Percentiles rank a stretch among this genome's conserved stretches.
phyloP scores from a whole-genome alignment of 1,140 invertebrate genomes.

The Drosophila bipectinata region DNA sequence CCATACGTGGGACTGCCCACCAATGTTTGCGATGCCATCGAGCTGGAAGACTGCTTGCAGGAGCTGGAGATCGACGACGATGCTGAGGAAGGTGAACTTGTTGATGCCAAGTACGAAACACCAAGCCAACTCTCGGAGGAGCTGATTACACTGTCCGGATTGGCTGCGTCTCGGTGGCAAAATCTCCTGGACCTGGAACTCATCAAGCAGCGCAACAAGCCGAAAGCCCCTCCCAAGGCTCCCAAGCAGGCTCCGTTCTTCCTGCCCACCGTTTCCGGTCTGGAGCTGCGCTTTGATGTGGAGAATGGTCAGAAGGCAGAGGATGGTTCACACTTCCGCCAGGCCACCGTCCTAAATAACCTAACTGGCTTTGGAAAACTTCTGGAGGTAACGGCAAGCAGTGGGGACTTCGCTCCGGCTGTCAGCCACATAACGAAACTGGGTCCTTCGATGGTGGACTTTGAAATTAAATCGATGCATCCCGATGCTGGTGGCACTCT shows the following conservation, averaged over 20 bases:
- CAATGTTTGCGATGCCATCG: constrained; percentile 71
- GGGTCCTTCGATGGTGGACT: constrained; percentile 94
- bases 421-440: constrained; percentile 91
- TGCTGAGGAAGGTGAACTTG: constrained; percentile 84
- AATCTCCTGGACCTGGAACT: constrained; percentile 96
- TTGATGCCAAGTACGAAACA: constrained; percentile 85
- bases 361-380: constrained; percentile 88
- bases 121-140: constrained; percentile 92
- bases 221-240: constrained; percentile 91
- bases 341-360: constrained; percentile 86
- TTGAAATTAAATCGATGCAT: constrained; percentile 93
- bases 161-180: constrained; percentile 95
- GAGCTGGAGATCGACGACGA: constrained; percentile 77
- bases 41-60: constrained; percentile 60
- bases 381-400: constrained; percentile 84
- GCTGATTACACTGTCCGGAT: constrained; percentile 93
- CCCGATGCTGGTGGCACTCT: constrained; percentile 89
- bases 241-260: constrained; percentile 97
- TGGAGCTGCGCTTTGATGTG: constrained; percentile 93
- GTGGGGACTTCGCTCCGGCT: constrained; percentile 85
- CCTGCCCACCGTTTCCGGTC: constrained; percentile 93
- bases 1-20: constrained; percentile 87
- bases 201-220: constrained; percentile 96
- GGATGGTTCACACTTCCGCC: constrained; percentile 85
- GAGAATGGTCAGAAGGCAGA: constrained; percentile 84